Conservation (phyloP, 2,113 vertebrate species). For the Meleagris gallopavo region DNA sequence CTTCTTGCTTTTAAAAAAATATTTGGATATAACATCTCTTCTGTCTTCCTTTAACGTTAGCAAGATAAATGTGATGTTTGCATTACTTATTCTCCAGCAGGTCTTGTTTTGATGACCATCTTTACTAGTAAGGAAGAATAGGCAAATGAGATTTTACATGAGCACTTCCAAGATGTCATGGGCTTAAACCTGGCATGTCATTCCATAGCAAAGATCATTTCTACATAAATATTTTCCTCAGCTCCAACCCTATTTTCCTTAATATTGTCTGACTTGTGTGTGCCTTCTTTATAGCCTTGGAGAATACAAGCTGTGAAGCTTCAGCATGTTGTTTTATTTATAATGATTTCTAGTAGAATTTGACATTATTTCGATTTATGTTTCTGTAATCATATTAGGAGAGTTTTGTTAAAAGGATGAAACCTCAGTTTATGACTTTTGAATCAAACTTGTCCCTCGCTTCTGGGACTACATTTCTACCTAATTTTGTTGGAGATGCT, state of each 20-base stretch:
- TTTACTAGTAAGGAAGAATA: slow-evolving; percentile 41
- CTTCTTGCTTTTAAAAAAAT: neutral
- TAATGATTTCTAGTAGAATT: slow-evolving; percentile 9
- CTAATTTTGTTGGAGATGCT: slow-evolving; percentile 4
- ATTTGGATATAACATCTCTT: neutral
- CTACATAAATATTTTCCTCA: slow-evolving; percentile 40
- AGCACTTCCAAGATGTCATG: slow-evolving; percentile 32
- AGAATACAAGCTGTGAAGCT: slow-evolving; percentile 18
- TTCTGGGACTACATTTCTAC: slow-evolving; percentile 10
- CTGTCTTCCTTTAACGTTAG: neutral
- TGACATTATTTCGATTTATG: neutral
- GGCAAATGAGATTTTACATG: slow-evolving; percentile 42
- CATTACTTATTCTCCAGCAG: slow-evolving; percentile 39
- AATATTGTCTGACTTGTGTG: slow-evolving; percentile 3
- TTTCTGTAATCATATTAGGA: slow-evolving; percentile 16
- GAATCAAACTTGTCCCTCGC: slow-evolving; percentile 24
- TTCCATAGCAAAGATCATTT: slow-evolving; percentile 2
- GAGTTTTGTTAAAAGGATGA: slow-evolving; percentile 32
- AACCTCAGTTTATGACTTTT: neutral
- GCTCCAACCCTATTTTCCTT: neutral
- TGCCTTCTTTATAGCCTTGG: neutral
- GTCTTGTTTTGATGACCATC: slow-evolving; percentile 50
- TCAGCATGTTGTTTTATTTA: slow-evolving; percentile 20
- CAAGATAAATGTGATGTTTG: neutral
- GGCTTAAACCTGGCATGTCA: neutral